A percentile compares a stretch with the other conserved stretches of the same genome.
These are phyloP conservation scores for Hycleus cichorii DNA, from an alignment of 1,140 invertebrate species.

Conservation along the genomic window DNA sequence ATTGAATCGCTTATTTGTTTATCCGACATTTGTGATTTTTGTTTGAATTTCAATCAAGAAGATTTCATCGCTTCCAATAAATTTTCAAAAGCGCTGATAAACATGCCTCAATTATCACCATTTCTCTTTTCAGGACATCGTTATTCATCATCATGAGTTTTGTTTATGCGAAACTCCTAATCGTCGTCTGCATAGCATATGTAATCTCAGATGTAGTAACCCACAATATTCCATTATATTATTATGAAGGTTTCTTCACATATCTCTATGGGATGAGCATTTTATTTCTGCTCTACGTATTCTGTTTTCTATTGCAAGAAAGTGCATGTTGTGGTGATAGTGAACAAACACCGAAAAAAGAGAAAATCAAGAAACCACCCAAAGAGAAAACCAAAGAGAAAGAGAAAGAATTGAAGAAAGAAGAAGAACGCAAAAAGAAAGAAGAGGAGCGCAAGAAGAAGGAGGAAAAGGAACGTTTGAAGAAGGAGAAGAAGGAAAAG, in stretches of 20 bases:
- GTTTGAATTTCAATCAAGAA: neutral
- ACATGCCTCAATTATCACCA: neutral
- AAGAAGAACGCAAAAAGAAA: slow-evolving; percentile 56
- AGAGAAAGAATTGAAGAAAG: slow-evolving; percentile 60
- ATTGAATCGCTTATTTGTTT: neutral
- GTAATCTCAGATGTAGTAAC: slow-evolving; percentile 90
- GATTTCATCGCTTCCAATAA: too few relatives aligned
- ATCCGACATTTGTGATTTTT: neutral
- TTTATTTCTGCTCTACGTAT: slow-evolving; percentile 91
- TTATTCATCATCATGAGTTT: slow-evolving; percentile 91
- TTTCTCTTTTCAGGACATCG: slow-evolving; percentile 68
- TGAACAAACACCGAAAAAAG: slow-evolving; percentile 42
- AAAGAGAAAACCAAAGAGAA: slow-evolving; percentile 51
- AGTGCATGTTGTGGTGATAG: slow-evolving; percentile 70
- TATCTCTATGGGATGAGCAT: slow-evolving; percentile 94
- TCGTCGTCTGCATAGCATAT: slow-evolving; percentile 86
- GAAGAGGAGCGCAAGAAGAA: slow-evolving; percentile 57
- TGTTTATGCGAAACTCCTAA: slow-evolving; percentile 85
- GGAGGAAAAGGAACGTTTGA: slow-evolving; percentile 56
- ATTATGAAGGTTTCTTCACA: slow-evolving; percentile 95
- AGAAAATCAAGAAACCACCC: slow-evolving; percentile 36
- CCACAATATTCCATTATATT: slow-evolving; percentile 83
- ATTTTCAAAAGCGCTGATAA: too few relatives aligned
- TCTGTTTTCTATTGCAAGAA: slow-evolving; percentile 92
- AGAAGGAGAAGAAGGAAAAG: slow-evolving; percentile 45